Conservation (phyloP, 2,797 vertebrate species). For the Cephalopachus bancanus region DNA sequence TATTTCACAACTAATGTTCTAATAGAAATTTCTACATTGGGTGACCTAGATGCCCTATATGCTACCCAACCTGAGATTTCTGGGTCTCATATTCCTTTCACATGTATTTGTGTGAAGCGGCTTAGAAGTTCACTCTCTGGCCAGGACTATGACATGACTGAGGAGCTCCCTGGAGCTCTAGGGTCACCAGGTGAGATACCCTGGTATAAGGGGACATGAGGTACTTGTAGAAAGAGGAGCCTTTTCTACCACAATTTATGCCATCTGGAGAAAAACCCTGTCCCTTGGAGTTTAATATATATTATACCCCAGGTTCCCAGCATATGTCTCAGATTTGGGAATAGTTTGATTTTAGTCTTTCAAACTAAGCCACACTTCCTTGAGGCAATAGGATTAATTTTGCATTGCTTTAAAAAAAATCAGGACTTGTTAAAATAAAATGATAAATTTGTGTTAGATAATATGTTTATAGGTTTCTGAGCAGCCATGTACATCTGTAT, state of each 20-base stretch:
- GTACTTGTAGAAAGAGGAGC: background rate
- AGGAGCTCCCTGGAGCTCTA: conserved; percentile 13
- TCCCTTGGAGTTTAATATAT: background rate
- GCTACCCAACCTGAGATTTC: background rate
- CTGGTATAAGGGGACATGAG: background rate
- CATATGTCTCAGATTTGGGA: background rate
- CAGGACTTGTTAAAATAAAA: conserved; percentile 9
- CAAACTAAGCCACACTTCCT: conserved; percentile 32
- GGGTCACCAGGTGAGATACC: background rate
- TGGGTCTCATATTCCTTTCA: background rate
- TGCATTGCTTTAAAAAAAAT: background rate
- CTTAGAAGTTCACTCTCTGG: background rate
- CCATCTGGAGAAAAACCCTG: background rate
- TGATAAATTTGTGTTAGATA: background rate
- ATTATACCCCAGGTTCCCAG: background rate
- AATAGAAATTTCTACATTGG: background rate
- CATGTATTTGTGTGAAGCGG: background rate
- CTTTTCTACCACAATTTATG: background rate
- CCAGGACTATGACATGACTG: background rate
- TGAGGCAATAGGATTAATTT: conserved; percentile 50
- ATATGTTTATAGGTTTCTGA: background rate
- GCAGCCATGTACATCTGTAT: background rate
- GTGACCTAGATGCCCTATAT: background rate
- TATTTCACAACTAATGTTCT: conserved; percentile 50
- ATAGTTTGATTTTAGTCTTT: conserved; percentile 53